These are phyloP conservation scores for Parapsyche elsis DNA, from an alignment of 1,140 invertebrate genomes.

Conservation along the genomic window DNA sequence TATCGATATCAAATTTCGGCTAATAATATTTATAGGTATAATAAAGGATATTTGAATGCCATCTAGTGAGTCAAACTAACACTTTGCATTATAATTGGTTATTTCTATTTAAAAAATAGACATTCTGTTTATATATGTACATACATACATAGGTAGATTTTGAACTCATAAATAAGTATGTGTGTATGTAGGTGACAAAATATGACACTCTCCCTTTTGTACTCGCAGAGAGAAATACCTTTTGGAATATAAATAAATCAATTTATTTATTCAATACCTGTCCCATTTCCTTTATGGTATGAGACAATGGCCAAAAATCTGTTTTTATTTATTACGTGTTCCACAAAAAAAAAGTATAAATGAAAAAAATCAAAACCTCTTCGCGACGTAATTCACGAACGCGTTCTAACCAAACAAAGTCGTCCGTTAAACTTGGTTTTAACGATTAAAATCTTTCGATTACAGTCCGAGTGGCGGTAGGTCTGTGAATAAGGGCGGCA, in stretches of 20 bases:
- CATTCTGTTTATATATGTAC: background rate
- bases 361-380: conserved; percentile 40
- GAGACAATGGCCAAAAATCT: conserved; percentile 49
- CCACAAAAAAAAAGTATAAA: conserved; percentile 39
- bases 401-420: background rate
- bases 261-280: conserved; percentile 51
- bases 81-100: no score
- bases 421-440: background rate
- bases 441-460: background rate
- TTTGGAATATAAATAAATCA: conserved; percentile 50
- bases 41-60: no score
- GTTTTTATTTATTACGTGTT: conserved; percentile 53
- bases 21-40: no score
- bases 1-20: no score
- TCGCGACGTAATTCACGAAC: conserved; percentile 25
- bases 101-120: no score
- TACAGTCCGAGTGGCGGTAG: background rate
- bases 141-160: background rate
- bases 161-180: background rate
- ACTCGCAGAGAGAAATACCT: conserved; percentile 23
- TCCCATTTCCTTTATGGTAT: conserved; percentile 49
- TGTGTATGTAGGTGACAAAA: conserved; percentile 42
- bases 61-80: no score
- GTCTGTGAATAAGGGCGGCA: conserved; percentile 34
- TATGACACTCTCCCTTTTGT: conserved; percentile 46